These are phyloP conservation scores for Drosophila tanythrix DNA, from an alignment of 2,888 invertebrate species.

Conservation along the genomic window DNA sequence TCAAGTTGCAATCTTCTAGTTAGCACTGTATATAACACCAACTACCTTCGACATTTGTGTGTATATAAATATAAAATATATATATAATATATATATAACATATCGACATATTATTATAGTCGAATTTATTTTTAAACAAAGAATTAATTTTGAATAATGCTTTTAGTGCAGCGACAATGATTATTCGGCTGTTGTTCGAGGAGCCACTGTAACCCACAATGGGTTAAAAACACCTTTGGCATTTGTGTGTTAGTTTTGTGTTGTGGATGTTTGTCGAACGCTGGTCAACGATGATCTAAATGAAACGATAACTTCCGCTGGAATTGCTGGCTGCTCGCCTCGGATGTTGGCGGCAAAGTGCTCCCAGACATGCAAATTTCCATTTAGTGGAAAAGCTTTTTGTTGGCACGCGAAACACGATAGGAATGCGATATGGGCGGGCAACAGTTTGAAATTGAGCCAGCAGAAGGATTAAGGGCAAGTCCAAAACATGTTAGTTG, in stretches of 20 bases:
- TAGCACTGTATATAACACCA: no score
- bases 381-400: constrained; percentile 70
- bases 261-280: constrained; percentile 15
- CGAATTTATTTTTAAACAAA: neutral
- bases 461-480: neutral
- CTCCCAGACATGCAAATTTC: constrained; percentile 70
- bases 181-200: neutral
- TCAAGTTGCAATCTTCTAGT: no score
- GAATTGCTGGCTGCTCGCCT: constrained; percentile 18
- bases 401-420: constrained; percentile 34
- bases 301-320: constrained; percentile 69
- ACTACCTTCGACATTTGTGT: neutral
- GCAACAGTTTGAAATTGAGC: constrained; percentile 31
- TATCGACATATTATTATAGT: neutral
- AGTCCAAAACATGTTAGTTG: neutral
- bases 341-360: constrained; percentile 56
- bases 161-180: neutral
- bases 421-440: constrained; percentile 17
- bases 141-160: neutral
- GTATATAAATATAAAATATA: neutral
- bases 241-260: constrained; percentile 33
- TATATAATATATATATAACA: neutral
- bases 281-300: constrained; percentile 64
- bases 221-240: constrained; percentile 5
- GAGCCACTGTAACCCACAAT: neutral